Conservation (phyloP, 1,140 invertebrate genomes). For the Nomia melanderi region DNA sequence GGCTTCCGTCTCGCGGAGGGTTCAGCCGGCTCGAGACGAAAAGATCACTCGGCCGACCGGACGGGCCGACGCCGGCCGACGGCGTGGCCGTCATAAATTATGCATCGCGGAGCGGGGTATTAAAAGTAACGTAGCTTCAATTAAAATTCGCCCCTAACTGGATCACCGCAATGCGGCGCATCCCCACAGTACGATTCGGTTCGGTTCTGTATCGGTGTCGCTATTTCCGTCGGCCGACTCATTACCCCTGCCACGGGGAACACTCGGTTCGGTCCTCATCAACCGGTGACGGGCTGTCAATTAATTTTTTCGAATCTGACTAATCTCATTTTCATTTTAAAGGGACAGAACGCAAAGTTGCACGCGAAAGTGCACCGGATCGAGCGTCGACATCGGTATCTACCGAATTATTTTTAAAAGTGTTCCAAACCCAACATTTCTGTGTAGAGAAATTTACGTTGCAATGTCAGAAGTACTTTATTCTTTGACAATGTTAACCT, state of each 20-base stretch:
- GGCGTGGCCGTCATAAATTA: slow-evolving; percentile 35
- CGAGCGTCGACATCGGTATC: too few species aligned
- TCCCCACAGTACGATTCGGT: slow-evolving; percentile 14
- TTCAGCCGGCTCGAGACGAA: background rate
- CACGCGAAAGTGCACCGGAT: too few species aligned
- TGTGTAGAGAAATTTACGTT: too few species aligned
- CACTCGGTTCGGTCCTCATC: background rate
- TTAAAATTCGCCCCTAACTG: slow-evolving; percentile 45
- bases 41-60: slow-evolving; percentile 11
- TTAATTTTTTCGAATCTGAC: too few species aligned
- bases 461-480: too few species aligned
- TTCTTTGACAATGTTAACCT: too few species aligned
- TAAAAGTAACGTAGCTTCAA: slow-evolving; percentile 37
- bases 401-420: too few species aligned
- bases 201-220: background rate
- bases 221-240: background rate
- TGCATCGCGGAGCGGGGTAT: slow-evolving; percentile 26
- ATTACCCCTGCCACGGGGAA: slow-evolving; percentile 8
- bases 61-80: background rate
- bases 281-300: too few species aligned
- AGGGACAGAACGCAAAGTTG: too few species aligned
- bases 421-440: too few species aligned
- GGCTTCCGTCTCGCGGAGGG: background rate
- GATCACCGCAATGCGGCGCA: slow-evolving; percentile 46
- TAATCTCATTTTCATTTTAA: too few species aligned